Base-by-base conservation (phyloP, 2,888 invertebrate genomes). In the Resseliella maxima region DNA sequence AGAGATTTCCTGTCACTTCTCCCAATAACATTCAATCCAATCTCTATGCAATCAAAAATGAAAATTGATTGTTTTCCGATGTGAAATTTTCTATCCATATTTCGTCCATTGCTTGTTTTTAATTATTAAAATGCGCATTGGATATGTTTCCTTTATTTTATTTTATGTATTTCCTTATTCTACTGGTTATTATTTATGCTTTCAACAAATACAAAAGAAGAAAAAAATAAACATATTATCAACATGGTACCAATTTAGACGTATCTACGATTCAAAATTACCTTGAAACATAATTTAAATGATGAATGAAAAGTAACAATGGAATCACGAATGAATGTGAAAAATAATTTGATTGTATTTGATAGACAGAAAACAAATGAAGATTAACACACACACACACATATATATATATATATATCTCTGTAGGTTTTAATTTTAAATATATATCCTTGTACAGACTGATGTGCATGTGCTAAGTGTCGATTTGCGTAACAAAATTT, bases 391-490 rank as follows among this genome's bases (percentile, higher is more conserved):
- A n/a, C n/a, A n/a, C n/a, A n/a, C n/a, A n/a, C n/a, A n/a, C n/a
- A n/a, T n/a, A n/a, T n/a, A n/a, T n/a, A n/a, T n/a, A n/a, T n/a
- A n/a, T n/a, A n/a, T 41, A 59, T 3, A 59, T 24, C 24, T 72
- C 27, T 31, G 27, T 72, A 72, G 31, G n/a, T 12, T 72, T 72
- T 72, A 72, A 35, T 72, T 72, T 59, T 3, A 31, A n/a, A n/a
- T n/a, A 72, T 72, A 59, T 21, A 72, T 72, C 72, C 72, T 72
- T 72, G 72, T 72, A 72, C 72, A 72, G 35, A 31, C 0, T 12
- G 72, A 35, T 72, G 72, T 72, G 31, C 72, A 72, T 72, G 72
- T 72, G 35, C 31, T 35, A 31, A 31, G 72, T 72, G 72, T 72
- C 72, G 27, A 72, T 72, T 72, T 72, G 72, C 31, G 31, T 72